phyloP scores from a whole-genome alignment of 2,797 vertebrate genomes.

The Spheniscus humboldti region DNA sequence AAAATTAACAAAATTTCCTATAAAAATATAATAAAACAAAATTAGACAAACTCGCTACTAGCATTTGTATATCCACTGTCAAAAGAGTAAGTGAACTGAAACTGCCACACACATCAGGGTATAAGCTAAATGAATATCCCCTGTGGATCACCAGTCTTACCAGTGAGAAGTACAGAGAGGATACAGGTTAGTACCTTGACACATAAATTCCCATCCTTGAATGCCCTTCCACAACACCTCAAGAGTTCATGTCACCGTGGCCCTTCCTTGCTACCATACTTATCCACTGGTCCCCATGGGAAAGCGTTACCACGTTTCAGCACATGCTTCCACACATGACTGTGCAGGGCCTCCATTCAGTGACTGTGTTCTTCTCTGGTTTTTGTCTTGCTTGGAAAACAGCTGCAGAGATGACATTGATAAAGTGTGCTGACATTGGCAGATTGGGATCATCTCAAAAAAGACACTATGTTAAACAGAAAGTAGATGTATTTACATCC shows the following conservation, averaged over 20 bases:
- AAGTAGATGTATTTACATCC: not conserved
- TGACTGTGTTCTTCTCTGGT: accelerated
- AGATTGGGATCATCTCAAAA: not conserved
- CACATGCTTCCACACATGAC: accelerated
- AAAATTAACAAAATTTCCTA: not conserved
- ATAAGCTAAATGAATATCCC: not conserved
- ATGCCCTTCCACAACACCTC: not conserved
- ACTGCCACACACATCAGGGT: not conserved
- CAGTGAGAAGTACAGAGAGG: not conserved
- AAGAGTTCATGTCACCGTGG: not conserved
- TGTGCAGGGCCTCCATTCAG: not conserved
- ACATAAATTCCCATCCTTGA: not conserved
- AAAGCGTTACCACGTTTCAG: not conserved
- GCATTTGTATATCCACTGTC: not conserved
- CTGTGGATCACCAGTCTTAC: not conserved
- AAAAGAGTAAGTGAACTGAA: not conserved
- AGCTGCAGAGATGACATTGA: accelerated
- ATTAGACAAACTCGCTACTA: not conserved
- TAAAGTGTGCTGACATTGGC: not conserved
- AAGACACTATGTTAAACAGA: not conserved
- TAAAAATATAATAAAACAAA: not conserved
- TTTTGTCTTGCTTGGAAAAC: not conserved
- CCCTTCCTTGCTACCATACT: not conserved
- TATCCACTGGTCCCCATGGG: not conserved
- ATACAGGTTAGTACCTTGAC: not conserved